Evolutionary conservation across 2,888 invertebrate species (phyloP).

Genomic region (Drosophila monieri): DNA sequence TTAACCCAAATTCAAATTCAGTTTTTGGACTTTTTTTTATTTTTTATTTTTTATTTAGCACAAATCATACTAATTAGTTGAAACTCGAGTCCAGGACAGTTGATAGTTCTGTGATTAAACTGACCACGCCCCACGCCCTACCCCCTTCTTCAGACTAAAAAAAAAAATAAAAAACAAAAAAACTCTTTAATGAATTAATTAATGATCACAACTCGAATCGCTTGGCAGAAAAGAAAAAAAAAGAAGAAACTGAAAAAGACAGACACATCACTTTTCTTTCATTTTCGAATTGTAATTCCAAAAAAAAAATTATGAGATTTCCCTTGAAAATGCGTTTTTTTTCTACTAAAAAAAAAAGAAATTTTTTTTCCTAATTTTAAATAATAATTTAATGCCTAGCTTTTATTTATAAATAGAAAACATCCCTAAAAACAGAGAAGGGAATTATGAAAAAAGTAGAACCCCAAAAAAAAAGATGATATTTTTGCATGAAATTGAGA

Average conservation of each 20-base stretch:
- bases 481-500: conserved; percentile 45
- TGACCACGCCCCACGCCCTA: conserved; percentile 16
- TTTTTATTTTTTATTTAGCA: conserved; percentile 68
- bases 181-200: conserved; percentile 54
- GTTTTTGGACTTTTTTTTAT: conserved; percentile 22
- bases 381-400: conserved; percentile 64
- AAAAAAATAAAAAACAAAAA: conserved; percentile 8
- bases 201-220: conserved; percentile 84
- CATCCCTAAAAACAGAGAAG: conserved; percentile 23
- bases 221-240: conserved; percentile 33
- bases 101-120: conserved; percentile 81
- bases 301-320: conserved; percentile 22
- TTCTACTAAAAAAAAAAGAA: conserved; percentile 23
- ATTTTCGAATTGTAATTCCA: conserved; percentile 20
- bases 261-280: conserved; percentile 11
- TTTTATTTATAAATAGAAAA: conserved; percentile 52
- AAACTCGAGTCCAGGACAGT: conserved; percentile 38
- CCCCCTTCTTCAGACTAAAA: neutral
- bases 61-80: conserved; percentile 77
- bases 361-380: conserved; percentile 64
- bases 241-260: conserved; percentile 1
- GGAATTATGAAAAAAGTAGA: conserved; percentile 8
- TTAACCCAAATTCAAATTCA: conserved; percentile 7
- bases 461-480: conserved; percentile 13
- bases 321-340: conserved; percentile 30